Base-by-base conservation (phyloP, 2,888 invertebrate genomes). In the Scaptomyza parva region DNA sequence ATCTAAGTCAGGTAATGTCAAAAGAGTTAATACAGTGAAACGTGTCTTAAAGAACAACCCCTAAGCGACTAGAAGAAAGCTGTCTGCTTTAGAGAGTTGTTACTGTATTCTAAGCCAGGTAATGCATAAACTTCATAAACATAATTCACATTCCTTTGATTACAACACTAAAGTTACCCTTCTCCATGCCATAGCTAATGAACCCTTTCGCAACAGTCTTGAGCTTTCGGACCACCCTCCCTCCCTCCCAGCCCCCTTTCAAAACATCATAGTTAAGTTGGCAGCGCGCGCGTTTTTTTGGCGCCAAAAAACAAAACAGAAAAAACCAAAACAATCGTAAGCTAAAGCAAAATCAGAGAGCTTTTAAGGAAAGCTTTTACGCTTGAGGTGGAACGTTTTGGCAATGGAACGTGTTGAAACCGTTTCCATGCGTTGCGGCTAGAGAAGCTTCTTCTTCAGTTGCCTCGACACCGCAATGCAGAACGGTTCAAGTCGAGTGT, bases 291-390 rank as follows among this genome's bases (percentile, higher is more conserved):
- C 9, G 9, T 50, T 35, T n/a, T 68, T 71, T 75, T 68, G 75
- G 73, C 76, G 73, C 75, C 77, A 75, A 75, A 77, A 61, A 14
- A 35, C 24, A 52, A 33, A 30, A 30, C 22, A 5, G 1, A 9
- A 28, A 22, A n/a, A n/a, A n/a, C n/a, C n/a, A n/a, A n/a, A n/a
- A n/a, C n/a, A n/a, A n/a, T n/a, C n/a, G 3, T 54, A 74, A 75
- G 76, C 63, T 75, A 24, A 12, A 39, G 40, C 35, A 18, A 33
- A 20, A 17, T n/a, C n/a, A n/a, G n/a, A n/a, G 33, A 76, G 74
- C 74, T 74, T 74, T 74, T 18, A 6, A 18, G 7, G 2, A 26
- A 7, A 76, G 71, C 71, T 72, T 39, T 43, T 17, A 17, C 39
- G 18, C 8, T 39, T 44, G 55, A 35, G 64, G 24, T 8, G 35